Evolutionary conservation across 2,797 vertebrate genomes (phyloP), one percentile per base, ranked within the genome.

Genomic region (Lacerta bilineata): DNA sequence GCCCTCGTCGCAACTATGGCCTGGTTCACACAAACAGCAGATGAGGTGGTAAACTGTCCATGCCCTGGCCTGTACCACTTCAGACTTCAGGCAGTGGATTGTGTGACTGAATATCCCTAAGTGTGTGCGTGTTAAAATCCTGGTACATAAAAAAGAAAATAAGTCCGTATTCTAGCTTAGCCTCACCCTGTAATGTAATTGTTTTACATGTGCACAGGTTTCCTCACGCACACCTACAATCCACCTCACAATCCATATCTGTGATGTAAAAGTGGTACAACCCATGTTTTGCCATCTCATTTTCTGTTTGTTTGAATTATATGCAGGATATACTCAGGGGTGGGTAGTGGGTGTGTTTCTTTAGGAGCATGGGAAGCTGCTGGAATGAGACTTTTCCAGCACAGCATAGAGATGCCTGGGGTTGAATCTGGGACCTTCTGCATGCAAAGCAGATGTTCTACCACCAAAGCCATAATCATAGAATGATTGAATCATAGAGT

Each of bases 101-200:
- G 17, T 81, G 36, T 39, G 17, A 11, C 39, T 80, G 75, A 90
- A 91, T 88, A 91, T 87, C 86, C 90, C 85, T 93, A 90, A 87
- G 36, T 59, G 17, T 77, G 64, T 50, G 23, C 50, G 5, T 59
- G 9, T 23, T 23, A 55, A 39, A 64, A 8, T 3, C 11, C 4
- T 59, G 29, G 11, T n/a, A 33, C 25, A 36, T 59, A 39, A 39
- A 74, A 74, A 55, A 59, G 27, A 55, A 25, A n/a, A 69, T 27
- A 20, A 41, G 46, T 15, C 7, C 17, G 2, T 8, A 25, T 27
- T 4, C 46, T 61, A 27, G 8, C 7, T 3, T 43, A 69, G 25
- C 36, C 6, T 41, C 36, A 76, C 13, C 23, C 50, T 75, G 23
- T 27, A 29, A 41, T 39, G 6, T 61, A 20, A 29, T 29, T 46